These are phyloP conservation scores for Arctia plantaginis DNA, from an alignment of 2,888 invertebrate genomes.

Conservation along the genomic window DNA sequence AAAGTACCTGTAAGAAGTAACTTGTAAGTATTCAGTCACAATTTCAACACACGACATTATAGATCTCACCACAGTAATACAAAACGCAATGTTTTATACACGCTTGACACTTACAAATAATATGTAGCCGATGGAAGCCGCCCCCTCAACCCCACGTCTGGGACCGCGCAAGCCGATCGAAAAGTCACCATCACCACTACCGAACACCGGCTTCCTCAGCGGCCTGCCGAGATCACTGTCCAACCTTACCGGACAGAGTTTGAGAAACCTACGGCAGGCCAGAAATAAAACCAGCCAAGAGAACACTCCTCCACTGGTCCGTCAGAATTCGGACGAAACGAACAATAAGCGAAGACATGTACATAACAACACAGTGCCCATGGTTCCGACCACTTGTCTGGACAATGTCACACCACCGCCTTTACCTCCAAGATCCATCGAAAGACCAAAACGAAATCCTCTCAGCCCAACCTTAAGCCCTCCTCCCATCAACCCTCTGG, in stretches of 20 bases:
- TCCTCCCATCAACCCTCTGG: constrained; percentile 62
- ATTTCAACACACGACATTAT: constrained; percentile 12
- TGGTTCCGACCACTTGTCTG: constrained; percentile 78
- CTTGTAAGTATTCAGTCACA: not conserved
- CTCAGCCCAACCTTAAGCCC: constrained; percentile 51
- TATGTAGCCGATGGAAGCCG: constrained; percentile 32
- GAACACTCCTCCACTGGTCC: constrained; percentile 63
- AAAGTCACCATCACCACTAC: constrained; percentile 43
- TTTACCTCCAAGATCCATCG: constrained; percentile 71
- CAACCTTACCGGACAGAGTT: constrained; percentile 81
- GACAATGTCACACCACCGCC: constrained; percentile 78
- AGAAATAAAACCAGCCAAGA: constrained; percentile 62
- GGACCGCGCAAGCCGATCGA: constrained; percentile 33
- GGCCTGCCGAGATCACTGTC: constrained; percentile 80
- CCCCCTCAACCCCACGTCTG: constrained; percentile 26
- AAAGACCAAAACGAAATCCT: constrained; percentile 67
- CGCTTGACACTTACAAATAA: constrained; percentile 28
- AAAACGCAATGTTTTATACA: constrained; percentile 35
- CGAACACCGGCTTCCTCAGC: constrained; percentile 75
- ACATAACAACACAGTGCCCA: constrained; percentile 74
- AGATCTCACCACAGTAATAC: constrained; percentile 40
- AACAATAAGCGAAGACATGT: constrained; percentile 59
- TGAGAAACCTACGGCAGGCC: constrained; percentile 72
- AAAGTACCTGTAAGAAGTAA: not conserved
- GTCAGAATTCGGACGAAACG: constrained; percentile 73